Percentiles rank a stretch among this genome's conserved stretches.
phyloP scores from a whole-genome alignment of 2,888 invertebrate genomes.

The Pherbina coryleti region DNA sequence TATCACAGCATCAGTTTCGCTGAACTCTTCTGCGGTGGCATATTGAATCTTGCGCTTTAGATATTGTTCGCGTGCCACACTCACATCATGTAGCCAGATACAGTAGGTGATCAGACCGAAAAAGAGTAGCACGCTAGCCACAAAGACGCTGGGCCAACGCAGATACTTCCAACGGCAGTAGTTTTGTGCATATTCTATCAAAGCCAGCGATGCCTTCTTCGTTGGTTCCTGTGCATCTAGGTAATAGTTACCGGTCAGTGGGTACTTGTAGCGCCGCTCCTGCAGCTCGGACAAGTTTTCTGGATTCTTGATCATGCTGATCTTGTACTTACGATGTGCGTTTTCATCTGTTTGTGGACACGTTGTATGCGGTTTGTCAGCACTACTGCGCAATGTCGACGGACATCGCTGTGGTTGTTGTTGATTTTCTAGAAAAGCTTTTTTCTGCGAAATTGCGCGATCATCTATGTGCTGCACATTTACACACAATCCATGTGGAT shows the following conservation, averaged over 20 bases:
- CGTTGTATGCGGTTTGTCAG: conserved; percentile 13
- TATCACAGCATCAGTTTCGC: conserved; percentile 5
- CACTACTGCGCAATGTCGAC: conserved; percentile 13
- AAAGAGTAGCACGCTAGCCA: conserved; percentile 60
- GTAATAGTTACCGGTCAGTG: conserved; percentile 61
- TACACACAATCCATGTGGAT: conserved; percentile 62
- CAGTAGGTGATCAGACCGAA: conserved; percentile 65
- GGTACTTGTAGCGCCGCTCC: conserved; percentile 64
- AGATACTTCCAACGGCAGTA: conserved; percentile 62
- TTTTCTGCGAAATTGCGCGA: conserved; percentile 49
- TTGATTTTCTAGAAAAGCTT: conserved; percentile 46
- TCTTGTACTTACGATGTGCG: conserved; percentile 58
- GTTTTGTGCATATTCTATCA: conserved; percentile 53
- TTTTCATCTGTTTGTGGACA: conserved; percentile 36
- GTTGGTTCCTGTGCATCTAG: conserved; percentile 54
- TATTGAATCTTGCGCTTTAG: conserved; percentile 53
- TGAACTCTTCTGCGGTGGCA: neutral
- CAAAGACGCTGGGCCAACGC: conserved; percentile 62
- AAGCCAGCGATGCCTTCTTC: conserved; percentile 55
- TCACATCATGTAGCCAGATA: conserved; percentile 64
- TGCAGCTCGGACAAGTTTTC: conserved; percentile 63
- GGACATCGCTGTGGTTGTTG: conserved; percentile 2
- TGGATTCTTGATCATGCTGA: conserved; percentile 57
- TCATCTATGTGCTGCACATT: conserved; percentile 54
- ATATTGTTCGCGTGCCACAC: conserved; percentile 59